Base-by-base conservation (phyloP, 1,140 invertebrate species). In the Drosophila varians region DNA sequence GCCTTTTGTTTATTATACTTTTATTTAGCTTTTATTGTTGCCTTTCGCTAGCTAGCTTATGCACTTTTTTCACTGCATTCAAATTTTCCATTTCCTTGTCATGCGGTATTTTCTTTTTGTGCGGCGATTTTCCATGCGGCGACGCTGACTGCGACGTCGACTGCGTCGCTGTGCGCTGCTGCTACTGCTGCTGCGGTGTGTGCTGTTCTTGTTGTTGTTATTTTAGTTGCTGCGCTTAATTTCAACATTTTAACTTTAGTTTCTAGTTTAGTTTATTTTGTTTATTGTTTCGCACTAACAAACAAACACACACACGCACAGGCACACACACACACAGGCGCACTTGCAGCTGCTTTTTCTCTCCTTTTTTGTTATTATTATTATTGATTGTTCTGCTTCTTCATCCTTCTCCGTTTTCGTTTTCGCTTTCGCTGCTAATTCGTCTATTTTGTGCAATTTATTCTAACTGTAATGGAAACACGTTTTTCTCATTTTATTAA, bases 361-460 rank as follows among this genome's bases (percentile, higher is more conserved):
- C 28, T 31, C 42, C 18, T 21, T 12, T 66, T 34, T 69, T 69
- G 42, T 69, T 69, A 55, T 70, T 69, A 48, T 69, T 70, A 57
- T 57, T 69, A 70, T 70, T 76, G 42, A 68, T 69, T 75, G 47
- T 51, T 74, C 8, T 31, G 9, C 11, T 31, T 9, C 9, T n/a
- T 14, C 18, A 31, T 31, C 28, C 28, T 31, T 52, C 42, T 28
- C 46, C 18, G 4, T 18, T 38, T 53, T 51, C 36, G 19, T 52
- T 1, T 43, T 23, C 51, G 12, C 18, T n/a, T 56, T 28, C 34
- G 53, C 12, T 25, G 16, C 1, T 9, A 14, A 55, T 73, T 78
- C 46, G 36, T 62, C 49, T 74, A 75, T 51, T 74, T 77, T 77
- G 53, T 82, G 77, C 73, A 66, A 76, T 60, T 75, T 61, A 47